Conservation (phyloP, 2,888 invertebrate genomes). For the Lumbricus terrestris region DNA sequence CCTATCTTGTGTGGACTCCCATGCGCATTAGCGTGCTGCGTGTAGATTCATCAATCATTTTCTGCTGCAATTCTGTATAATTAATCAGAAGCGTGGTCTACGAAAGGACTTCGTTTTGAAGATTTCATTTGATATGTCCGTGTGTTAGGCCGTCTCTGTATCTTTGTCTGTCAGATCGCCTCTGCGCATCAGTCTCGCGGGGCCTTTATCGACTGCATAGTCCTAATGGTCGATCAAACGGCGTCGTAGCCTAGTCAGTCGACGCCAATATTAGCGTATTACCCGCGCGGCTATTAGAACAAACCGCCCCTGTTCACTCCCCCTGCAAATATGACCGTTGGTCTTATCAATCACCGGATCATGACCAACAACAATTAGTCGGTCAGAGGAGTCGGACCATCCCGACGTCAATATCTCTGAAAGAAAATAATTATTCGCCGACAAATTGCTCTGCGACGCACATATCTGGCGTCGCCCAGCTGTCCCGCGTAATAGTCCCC, state of each 20-base stretch:
- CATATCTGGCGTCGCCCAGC: background rate
- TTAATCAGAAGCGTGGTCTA: background rate
- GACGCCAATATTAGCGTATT: slow-evolving; percentile 3
- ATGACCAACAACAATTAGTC: background rate
- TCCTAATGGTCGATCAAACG: background rate
- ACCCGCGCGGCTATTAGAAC: background rate
- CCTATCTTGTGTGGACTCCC: too few species aligned
- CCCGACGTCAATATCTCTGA: background rate
- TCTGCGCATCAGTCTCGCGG: background rate
- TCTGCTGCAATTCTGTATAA: background rate
- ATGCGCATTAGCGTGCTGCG: too few species aligned
- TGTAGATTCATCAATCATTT: background rate
- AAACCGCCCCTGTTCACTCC: background rate
- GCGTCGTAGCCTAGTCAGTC: background rate
- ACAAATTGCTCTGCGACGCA: background rate
- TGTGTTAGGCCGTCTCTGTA: background rate
- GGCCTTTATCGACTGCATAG: background rate
- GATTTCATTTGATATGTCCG: background rate
- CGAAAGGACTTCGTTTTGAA: background rate
- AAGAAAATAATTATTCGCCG: too few species aligned
- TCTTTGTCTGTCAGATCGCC: background rate
- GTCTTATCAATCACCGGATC: slow-evolving; percentile 3
- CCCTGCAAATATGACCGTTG: background rate
- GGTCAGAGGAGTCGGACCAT: background rate
- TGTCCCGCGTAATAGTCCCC: background rate